Percentiles rank a stretch among this genome's conserved stretches.
Evolutionary conservation across 2,113 vertebrate genomes (phyloP).

Genomic region (Crotalus horridus): DNA sequence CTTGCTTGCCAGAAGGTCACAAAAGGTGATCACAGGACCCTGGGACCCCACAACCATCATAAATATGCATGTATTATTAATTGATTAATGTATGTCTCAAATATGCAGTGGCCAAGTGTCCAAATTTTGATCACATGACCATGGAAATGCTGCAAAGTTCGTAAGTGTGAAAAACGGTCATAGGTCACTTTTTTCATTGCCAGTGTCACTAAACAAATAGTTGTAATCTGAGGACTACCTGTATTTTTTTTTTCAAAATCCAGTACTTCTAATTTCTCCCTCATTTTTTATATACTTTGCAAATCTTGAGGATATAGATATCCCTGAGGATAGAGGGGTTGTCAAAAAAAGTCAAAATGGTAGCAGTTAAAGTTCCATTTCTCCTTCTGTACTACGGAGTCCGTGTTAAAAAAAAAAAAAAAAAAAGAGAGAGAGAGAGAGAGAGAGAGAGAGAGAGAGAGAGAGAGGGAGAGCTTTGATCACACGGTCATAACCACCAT

Average conservation of each 20-base stretch:
- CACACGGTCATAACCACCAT: neutral
- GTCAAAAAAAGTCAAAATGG: neutral
- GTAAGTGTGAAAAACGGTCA: too few species aligned
- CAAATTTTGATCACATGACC: too few species aligned
- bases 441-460: too few species aligned
- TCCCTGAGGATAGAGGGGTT: neutral
- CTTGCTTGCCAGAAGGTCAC: too few species aligned
- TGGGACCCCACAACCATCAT: too few species aligned
- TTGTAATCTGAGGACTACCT: neutral
- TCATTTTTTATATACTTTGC: neutral
- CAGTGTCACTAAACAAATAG: neutral
- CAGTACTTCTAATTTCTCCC: neutral
- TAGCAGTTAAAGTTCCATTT: neutral
- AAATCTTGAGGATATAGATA: neutral
- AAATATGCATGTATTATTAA: too few species aligned
- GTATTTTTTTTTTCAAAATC: neutral
- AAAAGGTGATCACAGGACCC: too few species aligned
- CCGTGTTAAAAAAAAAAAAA: neutral
- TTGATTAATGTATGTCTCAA: too few species aligned
- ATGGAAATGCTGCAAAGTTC: too few species aligned
- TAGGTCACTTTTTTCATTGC: too few species aligned
- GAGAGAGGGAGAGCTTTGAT: neutral
- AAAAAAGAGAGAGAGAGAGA: too few species aligned
- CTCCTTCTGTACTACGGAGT: neutral
- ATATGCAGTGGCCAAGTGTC: too few species aligned